phyloP scores from a whole-genome alignment of 1,140 invertebrate species.

The Euwallacea similis region DNA sequence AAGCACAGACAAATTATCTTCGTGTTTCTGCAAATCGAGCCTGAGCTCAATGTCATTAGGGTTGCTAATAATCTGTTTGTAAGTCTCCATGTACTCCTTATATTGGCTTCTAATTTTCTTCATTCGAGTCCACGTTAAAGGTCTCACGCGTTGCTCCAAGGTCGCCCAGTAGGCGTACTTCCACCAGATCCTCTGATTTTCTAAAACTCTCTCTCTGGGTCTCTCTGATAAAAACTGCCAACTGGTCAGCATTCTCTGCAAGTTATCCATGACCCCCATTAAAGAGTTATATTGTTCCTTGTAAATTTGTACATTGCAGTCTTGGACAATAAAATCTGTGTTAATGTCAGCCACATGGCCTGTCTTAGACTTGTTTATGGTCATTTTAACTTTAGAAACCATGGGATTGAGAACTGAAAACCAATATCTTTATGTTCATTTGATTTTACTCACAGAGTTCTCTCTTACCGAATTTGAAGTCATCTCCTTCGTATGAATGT shows the following conservation, averaged over 20 bases:
- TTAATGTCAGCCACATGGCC: conserved; percentile 71
- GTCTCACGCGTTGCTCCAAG: conserved; percentile 69
- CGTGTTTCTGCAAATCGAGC: conserved; percentile 72
- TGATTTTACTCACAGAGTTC: neutral
- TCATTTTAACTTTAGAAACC: conserved; percentile 78
- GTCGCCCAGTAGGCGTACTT: conserved; percentile 74
- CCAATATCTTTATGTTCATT: conserved; percentile 5
- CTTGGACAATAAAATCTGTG: conserved; percentile 75
- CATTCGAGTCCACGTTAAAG: conserved; percentile 74
- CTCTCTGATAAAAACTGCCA: conserved; percentile 58
- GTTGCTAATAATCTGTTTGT: conserved; percentile 70
- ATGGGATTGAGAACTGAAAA: conserved; percentile 53
- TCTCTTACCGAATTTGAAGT: conserved; percentile 47
- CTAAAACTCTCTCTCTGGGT: conserved; percentile 56
- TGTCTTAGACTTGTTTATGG: conserved; percentile 73
- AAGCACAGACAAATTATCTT: conserved; percentile 72
- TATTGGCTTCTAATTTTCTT: conserved; percentile 71
- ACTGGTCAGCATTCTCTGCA: conserved; percentile 69
- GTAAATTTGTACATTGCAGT: conserved; percentile 73
- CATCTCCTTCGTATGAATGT: conserved; percentile 69
- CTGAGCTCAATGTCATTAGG: conserved; percentile 74
- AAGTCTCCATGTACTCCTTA: conserved; percentile 70
- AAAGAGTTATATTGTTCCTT: conserved; percentile 74
- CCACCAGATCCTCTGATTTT: conserved; percentile 71
- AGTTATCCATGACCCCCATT: conserved; percentile 65